phyloP scores from a whole-genome alignment of 35 echinoderm and acorn worm genomes.

The Apostichopus japonicus region DNA sequence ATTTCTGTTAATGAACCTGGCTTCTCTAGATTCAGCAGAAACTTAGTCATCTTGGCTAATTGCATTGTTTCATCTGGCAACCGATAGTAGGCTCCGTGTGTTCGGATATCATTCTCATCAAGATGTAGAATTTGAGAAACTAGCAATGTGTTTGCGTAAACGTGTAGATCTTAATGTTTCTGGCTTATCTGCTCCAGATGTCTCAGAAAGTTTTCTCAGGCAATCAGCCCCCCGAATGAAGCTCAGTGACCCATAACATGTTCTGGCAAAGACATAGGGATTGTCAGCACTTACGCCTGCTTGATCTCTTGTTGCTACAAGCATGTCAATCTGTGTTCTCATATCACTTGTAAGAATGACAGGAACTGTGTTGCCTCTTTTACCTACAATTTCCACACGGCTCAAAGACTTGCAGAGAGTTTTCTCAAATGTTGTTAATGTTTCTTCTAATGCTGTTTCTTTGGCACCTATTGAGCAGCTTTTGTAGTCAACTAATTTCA shows the following conservation, averaged over 20 bases:
- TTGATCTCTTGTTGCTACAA: conserved; percentile 22
- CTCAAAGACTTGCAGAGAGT: neutral
- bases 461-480: neutral
- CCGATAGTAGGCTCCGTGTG: conserved; percentile 35
- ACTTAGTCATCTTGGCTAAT: conserved; percentile 48
- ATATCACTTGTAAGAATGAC: conserved; percentile 50
- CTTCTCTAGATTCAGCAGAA: conserved; percentile 12
- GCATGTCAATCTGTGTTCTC: conserved; percentile 30
- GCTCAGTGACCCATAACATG: neutral
- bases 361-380: conserved; percentile 36
- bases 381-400: conserved; percentile 68
- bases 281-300: conserved; percentile 45
- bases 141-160: conserved; percentile 61
- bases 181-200: conserved; percentile 60
- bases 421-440: conserved; percentile 12
- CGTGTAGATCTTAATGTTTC: conserved; percentile 49
- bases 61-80: conserved; percentile 43
- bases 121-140: conserved; percentile 45
- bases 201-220: conserved; percentile 17
- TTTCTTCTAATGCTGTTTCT: conserved; percentile 22
- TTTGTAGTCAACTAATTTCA: conserved; percentile 41
- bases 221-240: neutral
- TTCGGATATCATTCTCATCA: conserved; percentile 32
- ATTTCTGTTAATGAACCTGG: neutral
- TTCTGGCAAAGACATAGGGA: conserved; percentile 48